Evolutionary conservation across 2,113 vertebrate genomes (phyloP).

Genomic region (pig (Sus scrofa)): T2T-Sscrofa CM000816.6:100774001-100774500

Average conservation of each 20-base stretch:
- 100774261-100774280: neutral
- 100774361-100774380: neutral
- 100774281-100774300: neutral
- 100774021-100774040: neutral
- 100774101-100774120: neutral
- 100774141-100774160: neutral
- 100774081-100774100: neutral
- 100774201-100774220: neutral
- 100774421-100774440: neutral
- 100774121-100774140: neutral
- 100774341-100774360: neutral
- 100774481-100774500: neutral
- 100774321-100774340: slow-evolving; percentile 2
- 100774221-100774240: neutral
- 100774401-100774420: neutral
- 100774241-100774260: neutral
- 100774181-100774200: neutral
- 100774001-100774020: neutral
- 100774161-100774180: neutral
- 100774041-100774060: neutral
- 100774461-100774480: neutral
- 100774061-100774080: neutral
- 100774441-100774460: neutral
- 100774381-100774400: neutral
- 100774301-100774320: neutral